phyloP scores from a whole-genome alignment of 2,888 invertebrate genomes.

The Drosophila barbarae region DNA sequence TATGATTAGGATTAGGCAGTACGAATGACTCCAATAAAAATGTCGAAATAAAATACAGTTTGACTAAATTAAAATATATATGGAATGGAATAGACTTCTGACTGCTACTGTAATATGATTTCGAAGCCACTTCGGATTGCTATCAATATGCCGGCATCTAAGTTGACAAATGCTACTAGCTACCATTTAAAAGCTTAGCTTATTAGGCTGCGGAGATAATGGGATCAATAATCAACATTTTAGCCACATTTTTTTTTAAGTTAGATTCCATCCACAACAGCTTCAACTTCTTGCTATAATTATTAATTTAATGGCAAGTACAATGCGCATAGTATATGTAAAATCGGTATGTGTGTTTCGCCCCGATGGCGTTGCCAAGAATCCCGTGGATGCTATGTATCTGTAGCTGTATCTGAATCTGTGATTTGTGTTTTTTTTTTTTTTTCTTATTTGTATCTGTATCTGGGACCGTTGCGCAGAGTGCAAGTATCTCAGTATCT shows the following conservation, averaged over 20 bases:
- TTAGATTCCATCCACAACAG: background rate
- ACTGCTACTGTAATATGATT: background rate
- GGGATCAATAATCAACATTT: background rate
- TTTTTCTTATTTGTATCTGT: slow-evolving; percentile 2
- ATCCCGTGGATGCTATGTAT: slow-evolving; percentile 16
- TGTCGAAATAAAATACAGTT: background rate
- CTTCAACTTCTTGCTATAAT: background rate
- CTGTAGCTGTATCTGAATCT: slow-evolving; percentile 5
- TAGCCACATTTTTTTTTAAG: background rate
- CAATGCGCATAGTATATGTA: slow-evolving; percentile 16
- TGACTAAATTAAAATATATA: background rate
- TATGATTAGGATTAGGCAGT: background rate
- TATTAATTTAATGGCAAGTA: slow-evolving; percentile 19
- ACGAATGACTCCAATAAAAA: background rate
- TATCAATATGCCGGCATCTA: slow-evolving; percentile 9
- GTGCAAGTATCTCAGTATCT: slow-evolving; percentile 55
- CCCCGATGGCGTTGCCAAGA: slow-evolving; percentile 30
- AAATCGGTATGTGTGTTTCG: slow-evolving; percentile 14
- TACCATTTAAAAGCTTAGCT: background rate
- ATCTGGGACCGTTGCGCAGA: slow-evolving; percentile 23
- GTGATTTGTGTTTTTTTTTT: too few species aligned
- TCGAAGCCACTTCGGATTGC: background rate
- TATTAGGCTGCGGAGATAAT: background rate
- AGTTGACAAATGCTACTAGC: slow-evolving; percentile 7
- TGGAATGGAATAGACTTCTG: background rate